These are phyloP conservation scores for Sebastes fasciatus DNA, from an alignment of 2,113 vertebrate species.

Conservation along the genomic window DNA sequence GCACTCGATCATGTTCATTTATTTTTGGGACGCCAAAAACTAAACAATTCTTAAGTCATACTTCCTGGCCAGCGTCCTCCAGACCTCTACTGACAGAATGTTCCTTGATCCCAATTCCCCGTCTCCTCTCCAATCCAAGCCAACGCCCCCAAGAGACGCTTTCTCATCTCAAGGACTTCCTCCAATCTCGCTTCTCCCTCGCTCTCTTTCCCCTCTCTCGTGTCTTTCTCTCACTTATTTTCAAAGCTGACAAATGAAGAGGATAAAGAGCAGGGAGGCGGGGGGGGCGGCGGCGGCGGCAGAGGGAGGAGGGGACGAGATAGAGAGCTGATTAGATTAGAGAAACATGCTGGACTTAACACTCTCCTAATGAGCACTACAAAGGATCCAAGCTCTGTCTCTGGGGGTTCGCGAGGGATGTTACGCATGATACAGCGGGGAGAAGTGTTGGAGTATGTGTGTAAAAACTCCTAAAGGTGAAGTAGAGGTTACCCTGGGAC, in stretches of 20 bases:
- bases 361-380: constrained; percentile 81
- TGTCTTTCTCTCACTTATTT: constrained; percentile 63
- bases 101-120: constrained; percentile 45
- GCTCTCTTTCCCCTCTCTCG: constrained; percentile 24
- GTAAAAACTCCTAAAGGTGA: constrained; percentile 61
- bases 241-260: constrained; percentile 75
- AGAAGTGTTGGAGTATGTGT: constrained; percentile 25
- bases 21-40: too few species aligned
- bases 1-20: too few species aligned
- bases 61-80: too few species aligned
- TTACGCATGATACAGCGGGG: constrained; percentile 49
- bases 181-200: constrained; percentile 55
- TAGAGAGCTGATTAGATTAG: constrained; percentile 81
- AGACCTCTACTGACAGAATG: constrained; percentile 42
- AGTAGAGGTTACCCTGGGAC: constrained; percentile 61
- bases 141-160: constrained; percentile 40
- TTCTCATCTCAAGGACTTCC: constrained; percentile 73
- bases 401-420: constrained; percentile 52
- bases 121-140: constrained; percentile 31
- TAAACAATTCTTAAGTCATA: too few species aligned
- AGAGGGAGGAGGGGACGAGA: constrained; percentile 16
- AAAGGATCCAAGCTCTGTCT: constrained; percentile 74
- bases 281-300: background rate
- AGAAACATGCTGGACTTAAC: constrained; percentile 80
- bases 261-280: constrained; percentile 58